These are phyloP conservation scores for Progne subis DNA, from an alignment of 2,113 vertebrate species.

Conservation along the genomic window DNA sequence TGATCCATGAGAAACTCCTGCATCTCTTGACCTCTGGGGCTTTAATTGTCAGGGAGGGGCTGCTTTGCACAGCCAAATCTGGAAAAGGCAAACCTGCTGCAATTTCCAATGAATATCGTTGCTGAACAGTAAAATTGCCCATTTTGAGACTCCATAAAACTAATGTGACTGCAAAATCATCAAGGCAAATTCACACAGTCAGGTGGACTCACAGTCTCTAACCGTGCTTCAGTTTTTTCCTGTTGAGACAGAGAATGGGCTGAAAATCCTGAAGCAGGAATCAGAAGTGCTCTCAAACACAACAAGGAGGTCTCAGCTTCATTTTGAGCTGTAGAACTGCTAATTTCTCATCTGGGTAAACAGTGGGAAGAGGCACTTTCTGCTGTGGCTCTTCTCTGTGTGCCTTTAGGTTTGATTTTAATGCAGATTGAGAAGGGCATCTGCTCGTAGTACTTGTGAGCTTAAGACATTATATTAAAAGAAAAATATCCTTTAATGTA, in stretches of 20 bases:
- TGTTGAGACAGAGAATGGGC: background rate
- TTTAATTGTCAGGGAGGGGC: background rate
- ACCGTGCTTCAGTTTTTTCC: background rate
- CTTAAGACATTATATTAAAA: slow-evolving; percentile 35
- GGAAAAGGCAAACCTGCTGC: background rate
- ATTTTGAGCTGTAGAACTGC: background rate
- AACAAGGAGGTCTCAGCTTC: background rate
- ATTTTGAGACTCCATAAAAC: background rate
- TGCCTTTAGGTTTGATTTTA: background rate
- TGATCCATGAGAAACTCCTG: background rate
- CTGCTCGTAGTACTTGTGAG: background rate
- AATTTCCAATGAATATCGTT: background rate
- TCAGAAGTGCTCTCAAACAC: background rate
- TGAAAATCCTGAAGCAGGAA: background rate
- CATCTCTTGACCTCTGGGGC: background rate
- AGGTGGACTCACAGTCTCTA: background rate
- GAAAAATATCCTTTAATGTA: slow-evolving; percentile 57
- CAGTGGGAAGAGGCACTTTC: background rate
- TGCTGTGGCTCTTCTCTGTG: background rate
- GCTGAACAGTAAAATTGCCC: background rate
- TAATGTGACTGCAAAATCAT: rapidly evolving
- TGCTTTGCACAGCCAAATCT: background rate
- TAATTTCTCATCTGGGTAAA: background rate
- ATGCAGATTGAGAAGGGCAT: slow-evolving; percentile 23
- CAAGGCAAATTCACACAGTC: background rate